Percentiles rank a stretch among this genome's conserved stretches.
phyloP scores from a whole-genome alignment of 2,113 vertebrate species.

The Puntigrus tetrazona region DNA sequence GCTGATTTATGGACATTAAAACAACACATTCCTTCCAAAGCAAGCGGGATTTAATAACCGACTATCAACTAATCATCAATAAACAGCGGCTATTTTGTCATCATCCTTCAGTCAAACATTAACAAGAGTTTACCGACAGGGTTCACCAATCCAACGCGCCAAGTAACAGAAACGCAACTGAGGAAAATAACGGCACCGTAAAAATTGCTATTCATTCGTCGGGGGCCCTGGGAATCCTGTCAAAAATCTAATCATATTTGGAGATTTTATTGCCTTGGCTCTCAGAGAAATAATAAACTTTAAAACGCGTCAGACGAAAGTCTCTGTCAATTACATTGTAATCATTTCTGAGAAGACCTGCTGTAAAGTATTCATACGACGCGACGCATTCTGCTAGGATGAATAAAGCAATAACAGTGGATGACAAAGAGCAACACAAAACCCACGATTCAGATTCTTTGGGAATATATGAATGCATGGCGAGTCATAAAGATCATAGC shows the following conservation, averaged over 20 bases:
- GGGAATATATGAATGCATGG: neutral
- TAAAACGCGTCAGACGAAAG: neutral
- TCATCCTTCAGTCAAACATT: neutral
- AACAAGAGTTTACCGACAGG: neutral
- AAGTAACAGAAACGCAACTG: neutral
- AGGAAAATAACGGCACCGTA: neutral
- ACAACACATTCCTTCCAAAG: neutral
- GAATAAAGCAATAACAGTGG: neutral
- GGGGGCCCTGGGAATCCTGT: neutral
- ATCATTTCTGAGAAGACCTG: neutral
- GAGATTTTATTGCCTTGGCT: neutral
- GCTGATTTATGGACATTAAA: neutral
- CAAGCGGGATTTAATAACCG: neutral
- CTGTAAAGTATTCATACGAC: neutral
- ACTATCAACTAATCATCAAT: neutral
- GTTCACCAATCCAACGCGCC: neutral
- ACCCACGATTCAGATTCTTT: neutral
- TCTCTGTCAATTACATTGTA: neutral
- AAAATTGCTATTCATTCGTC: neutral
- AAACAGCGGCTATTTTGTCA: neutral
- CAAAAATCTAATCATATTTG: conserved; percentile 3
- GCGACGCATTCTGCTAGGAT: neutral
- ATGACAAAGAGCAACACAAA: neutral
- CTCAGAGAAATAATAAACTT: conserved; percentile 12
- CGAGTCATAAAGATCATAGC: neutral